phyloP scores from a whole-genome alignment of 2,888 invertebrate species.

The Cryptosula pallasiana region DNA sequence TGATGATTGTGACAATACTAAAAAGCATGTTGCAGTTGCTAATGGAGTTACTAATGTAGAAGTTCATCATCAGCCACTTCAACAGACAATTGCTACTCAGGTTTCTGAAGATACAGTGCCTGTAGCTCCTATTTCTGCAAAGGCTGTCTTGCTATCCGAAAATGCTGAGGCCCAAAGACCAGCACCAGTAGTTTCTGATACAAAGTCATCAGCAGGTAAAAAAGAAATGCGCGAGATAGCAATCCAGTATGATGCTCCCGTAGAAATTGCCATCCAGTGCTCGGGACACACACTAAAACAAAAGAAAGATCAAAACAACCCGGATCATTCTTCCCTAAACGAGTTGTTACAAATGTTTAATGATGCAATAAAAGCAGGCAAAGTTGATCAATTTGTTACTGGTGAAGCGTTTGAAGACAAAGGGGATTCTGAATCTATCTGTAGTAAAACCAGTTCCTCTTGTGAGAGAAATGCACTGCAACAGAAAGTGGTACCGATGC shows the following conservation, averaged over 20 bases:
- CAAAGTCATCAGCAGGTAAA: neutral
- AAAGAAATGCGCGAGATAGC: constrained; percentile 9
- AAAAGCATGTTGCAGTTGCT: neutral
- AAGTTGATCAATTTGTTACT: neutral
- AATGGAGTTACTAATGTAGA: too few relatives aligned
- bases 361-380: neutral
- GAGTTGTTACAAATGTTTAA: constrained; percentile 7
- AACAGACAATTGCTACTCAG: too few relatives aligned
- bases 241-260: constrained; percentile 17
- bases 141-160: neutral
- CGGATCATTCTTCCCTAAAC: neutral
- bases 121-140: neutral
- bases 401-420: neutral
- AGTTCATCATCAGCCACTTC: too few relatives aligned
- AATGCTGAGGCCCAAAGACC: neutral
- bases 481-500: neutral
- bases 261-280: constrained; percentile 19
- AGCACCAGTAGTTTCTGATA: neutral
- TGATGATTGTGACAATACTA: too few relatives aligned
- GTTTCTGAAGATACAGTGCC: too few relatives aligned
- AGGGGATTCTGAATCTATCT: neutral
- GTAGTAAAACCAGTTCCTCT: neutral
- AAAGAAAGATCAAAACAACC: neutral
- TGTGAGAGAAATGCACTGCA: neutral
- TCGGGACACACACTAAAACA: neutral